Evolutionary conservation across 1,140 invertebrate species (phyloP).

Genomic region (Drosophila pruinosa): DNA sequence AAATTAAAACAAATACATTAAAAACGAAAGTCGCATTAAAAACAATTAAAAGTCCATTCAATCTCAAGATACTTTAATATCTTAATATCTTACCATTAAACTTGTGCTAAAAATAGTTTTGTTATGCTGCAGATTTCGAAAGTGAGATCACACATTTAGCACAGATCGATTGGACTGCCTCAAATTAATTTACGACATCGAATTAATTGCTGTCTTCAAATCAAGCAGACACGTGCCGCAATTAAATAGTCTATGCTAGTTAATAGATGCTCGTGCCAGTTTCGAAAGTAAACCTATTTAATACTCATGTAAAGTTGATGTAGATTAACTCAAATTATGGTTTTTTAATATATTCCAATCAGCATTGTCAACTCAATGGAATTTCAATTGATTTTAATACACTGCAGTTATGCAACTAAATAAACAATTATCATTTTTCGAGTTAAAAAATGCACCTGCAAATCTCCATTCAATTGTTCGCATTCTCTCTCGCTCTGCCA

Average conservation of each 20-base stretch:
- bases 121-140: background rate
- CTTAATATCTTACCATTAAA: too few species aligned
- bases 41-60: background rate
- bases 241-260: background rate
- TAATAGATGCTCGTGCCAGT: background rate
- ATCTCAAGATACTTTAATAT: background rate
- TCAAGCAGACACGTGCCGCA: background rate
- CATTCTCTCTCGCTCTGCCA: background rate
- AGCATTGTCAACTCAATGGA: background rate
- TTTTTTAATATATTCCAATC: background rate
- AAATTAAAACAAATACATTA: background rate
- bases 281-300: background rate
- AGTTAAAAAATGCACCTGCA: constrained; percentile 2
- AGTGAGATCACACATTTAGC: background rate
- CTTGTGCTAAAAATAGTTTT: background rate
- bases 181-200: background rate
- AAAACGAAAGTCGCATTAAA: background rate
- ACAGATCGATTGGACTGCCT: background rate
- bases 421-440: background rate
- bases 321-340: too few species aligned
- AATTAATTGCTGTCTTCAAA: background rate
- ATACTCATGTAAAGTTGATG: too few species aligned
- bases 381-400: background rate
- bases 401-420: too few species aligned
- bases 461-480: background rate